phyloP scores from a whole-genome alignment of 1,140 invertebrate species.

The Halictus rubicundus region DNA sequence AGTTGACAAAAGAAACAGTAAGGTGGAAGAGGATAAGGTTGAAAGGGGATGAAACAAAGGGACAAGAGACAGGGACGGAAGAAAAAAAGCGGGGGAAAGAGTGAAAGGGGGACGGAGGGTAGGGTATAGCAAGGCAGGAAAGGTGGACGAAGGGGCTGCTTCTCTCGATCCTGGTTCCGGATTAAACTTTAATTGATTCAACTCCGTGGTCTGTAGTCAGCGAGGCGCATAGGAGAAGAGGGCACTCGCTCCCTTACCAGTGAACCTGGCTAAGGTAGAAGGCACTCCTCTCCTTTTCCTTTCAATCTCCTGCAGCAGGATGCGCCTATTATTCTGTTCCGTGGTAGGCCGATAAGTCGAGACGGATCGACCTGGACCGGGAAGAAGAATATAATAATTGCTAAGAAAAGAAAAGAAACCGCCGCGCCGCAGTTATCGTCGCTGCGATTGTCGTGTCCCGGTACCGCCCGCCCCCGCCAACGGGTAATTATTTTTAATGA shows the following conservation, averaged over 20 bases:
- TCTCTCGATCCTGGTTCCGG: conserved; percentile 75
- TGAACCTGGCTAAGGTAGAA: conserved; percentile 54
- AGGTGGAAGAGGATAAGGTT: neutral
- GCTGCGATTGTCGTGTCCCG: conserved; percentile 37
- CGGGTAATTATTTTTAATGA: conserved; percentile 55
- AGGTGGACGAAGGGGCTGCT: conserved; percentile 55
- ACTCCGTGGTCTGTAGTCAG: conserved; percentile 76
- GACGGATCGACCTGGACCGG: conserved; percentile 51
- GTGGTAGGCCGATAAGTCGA: conserved; percentile 62
- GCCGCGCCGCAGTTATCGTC: neutral
- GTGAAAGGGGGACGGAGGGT: conserved; percentile 5
- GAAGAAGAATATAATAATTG: conserved; percentile 60
- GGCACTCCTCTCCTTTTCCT: conserved; percentile 61
- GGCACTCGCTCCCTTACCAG: conserved; percentile 64
- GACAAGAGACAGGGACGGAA: conserved; percentile 6
- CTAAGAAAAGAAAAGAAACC: conserved; percentile 26
- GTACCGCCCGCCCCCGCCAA: neutral
- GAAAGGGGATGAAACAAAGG: conserved; percentile 8
- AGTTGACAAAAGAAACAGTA: conserved; percentile 27
- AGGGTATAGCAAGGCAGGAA: conserved; percentile 23
- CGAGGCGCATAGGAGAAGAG: conserved; percentile 74
- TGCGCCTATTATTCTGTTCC: conserved; percentile 73
- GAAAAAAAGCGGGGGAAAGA: conserved; percentile 13
- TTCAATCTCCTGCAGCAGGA: conserved; percentile 67
- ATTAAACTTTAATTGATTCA: conserved; percentile 81